These are phyloP conservation scores for Ctenoplectra terminalis DNA, from an alignment of 1,140 invertebrate species.

Conservation along the genomic window DNA sequence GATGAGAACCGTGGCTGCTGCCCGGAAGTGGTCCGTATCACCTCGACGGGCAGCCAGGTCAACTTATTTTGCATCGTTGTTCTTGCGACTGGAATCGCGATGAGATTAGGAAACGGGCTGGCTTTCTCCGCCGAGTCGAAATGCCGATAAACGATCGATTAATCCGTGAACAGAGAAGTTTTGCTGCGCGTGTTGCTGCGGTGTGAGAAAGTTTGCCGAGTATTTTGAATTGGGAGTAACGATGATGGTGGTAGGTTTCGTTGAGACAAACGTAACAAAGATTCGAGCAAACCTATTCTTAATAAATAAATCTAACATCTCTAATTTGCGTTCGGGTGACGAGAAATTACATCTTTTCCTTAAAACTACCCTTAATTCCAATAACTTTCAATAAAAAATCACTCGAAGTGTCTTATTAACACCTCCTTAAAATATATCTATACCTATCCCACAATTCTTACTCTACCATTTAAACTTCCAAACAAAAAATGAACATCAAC, in stretches of 20 bases:
- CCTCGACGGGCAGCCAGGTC: conserved; percentile 71
- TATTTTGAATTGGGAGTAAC: background rate
- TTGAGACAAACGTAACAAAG: background rate
- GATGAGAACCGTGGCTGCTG: conserved; percentile 48
- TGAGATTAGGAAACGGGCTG: conserved; percentile 50
- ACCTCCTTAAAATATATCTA: too few relatives aligned
- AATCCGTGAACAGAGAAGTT: conserved; percentile 19
- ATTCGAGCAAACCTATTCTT: background rate
- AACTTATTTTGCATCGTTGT: conserved; percentile 65
- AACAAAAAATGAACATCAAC: too few relatives aligned
- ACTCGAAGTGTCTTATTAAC: too few relatives aligned
- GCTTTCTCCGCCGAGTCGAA: conserved; percentile 39
- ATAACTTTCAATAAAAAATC: too few relatives aligned
- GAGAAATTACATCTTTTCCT: too few relatives aligned
- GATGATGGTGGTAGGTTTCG: background rate
- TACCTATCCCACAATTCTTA: too few relatives aligned
- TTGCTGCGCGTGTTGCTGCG: too few relatives aligned
- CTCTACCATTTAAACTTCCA: too few relatives aligned
- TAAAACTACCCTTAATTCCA: too few relatives aligned
- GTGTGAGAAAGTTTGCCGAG: conserved; percentile 1
- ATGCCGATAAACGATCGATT: conserved; percentile 10
- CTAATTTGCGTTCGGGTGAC: too few relatives aligned
- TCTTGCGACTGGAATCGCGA: conserved; percentile 53
- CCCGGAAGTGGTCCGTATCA: conserved; percentile 68
- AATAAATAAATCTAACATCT: too few relatives aligned